Conservation (phyloP, 2,113 vertebrate species). For the Salvator merianae region DNA sequence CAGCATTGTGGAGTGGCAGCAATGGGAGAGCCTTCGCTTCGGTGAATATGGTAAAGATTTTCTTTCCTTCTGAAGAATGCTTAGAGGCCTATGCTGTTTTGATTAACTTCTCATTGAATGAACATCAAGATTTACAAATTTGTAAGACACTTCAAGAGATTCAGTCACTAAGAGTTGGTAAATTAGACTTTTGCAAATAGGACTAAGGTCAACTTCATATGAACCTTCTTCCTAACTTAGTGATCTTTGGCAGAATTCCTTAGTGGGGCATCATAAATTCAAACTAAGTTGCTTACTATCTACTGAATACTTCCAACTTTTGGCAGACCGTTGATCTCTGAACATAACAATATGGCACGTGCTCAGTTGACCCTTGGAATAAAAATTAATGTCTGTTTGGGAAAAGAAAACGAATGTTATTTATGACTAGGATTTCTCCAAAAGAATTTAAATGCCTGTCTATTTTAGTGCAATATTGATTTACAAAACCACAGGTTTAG, state of each 20-base stretch:
- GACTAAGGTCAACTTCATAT: background rate
- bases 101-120: background rate
- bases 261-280: background rate
- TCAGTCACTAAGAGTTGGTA: background rate
- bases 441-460: background rate
- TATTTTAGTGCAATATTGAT: background rate
- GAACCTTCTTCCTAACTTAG: background rate
- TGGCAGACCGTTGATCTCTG: background rate
- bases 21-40: slow-evolving; percentile 96
- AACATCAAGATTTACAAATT: background rate
- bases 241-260: background rate
- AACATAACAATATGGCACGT: background rate
- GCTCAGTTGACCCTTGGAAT: background rate
- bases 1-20: slow-evolving; percentile 92
- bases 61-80: background rate
- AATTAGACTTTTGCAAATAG: background rate
- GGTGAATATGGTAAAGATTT: slow-evolving; percentile 93
- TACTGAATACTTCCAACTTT: background rate
- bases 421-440: background rate
- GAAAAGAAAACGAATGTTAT: background rate
- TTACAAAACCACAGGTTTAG: background rate
- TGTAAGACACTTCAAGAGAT: background rate
- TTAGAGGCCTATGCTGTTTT: background rate
- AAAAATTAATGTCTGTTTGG: background rate
- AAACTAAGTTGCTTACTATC: background rate